These are phyloP conservation scores for Protobothrops flavoviridis DNA, from an alignment of 2,113 vertebrate species.

Conservation along the genomic window DNA sequence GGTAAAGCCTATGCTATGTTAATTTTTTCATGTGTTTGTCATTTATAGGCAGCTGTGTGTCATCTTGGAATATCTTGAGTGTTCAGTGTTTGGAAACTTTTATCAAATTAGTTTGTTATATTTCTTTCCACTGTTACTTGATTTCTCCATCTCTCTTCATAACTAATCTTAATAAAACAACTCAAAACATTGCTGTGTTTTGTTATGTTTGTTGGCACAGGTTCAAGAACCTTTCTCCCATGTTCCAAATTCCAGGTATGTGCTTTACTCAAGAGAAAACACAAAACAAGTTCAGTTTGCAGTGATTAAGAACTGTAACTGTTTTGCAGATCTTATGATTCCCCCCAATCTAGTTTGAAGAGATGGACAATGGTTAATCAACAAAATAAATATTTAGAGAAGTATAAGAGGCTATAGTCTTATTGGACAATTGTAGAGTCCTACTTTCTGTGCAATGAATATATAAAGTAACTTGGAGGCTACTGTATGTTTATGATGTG, in stretches of 20 bases:
- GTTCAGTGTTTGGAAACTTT: not conserved
- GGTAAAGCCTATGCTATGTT: not conserved
- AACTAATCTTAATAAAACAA: not conserved
- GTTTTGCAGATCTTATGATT: not conserved
- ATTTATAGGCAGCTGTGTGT: not conserved
- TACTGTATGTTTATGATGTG: not conserved
- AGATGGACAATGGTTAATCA: not conserved
- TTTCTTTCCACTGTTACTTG: not conserved
- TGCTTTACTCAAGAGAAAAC: not conserved
- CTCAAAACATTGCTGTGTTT: not conserved
- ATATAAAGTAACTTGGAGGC: not conserved
- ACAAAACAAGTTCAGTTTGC: not conserved
- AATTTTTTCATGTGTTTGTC: not conserved
- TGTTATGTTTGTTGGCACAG: not conserved
- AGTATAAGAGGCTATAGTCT: not conserved
- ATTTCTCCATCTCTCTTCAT: not conserved
- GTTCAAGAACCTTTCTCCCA: not conserved
- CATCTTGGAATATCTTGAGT: not conserved
- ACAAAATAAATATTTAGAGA: not conserved
- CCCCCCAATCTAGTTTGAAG: not conserved
- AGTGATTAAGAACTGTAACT: not conserved
- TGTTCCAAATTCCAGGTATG: not conserved
- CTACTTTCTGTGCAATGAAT: not conserved
- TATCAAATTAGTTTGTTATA: not conserved
- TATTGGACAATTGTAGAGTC: not conserved